Conservation (phyloP, 2,113 vertebrate species). For the Pachycephala philippinensis region DNA sequence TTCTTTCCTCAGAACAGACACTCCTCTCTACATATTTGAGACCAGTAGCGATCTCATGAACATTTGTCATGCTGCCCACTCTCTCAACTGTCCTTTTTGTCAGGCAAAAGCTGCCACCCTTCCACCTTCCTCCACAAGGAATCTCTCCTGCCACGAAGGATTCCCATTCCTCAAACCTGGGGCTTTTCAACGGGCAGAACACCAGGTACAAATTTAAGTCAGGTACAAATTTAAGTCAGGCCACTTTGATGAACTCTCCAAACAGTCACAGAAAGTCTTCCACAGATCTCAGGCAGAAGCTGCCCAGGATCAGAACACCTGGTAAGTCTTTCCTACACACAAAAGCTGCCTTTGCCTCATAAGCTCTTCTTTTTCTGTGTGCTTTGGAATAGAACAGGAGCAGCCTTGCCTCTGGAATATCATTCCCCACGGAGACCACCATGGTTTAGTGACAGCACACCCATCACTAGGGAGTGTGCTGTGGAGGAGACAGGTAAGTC, state of each 20-base stretch:
- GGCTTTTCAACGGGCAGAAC: neutral
- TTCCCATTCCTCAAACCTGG: neutral
- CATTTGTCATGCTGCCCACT: neutral
- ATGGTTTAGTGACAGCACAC: neutral
- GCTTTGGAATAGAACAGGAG: neutral
- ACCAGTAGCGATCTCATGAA: neutral
- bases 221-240: neutral
- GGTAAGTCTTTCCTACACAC: neutral
- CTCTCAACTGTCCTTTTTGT: neutral
- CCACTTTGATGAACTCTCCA: neutral
- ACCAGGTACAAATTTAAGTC: neutral
- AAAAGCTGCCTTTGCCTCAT: neutral
- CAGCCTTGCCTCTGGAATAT: neutral
- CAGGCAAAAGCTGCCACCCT: neutral
- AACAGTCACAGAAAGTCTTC: neutral
- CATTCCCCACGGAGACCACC: neutral
- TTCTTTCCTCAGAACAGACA: neutral
- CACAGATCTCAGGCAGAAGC: neutral
- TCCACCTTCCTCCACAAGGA: neutral
- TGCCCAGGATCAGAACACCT: neutral
- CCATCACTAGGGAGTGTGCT: neutral
- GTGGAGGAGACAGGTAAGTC: neutral
- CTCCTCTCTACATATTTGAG: neutral
- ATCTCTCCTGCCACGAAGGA: neutral
- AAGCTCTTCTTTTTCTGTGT: neutral